Conservation (phyloP, 1,140 invertebrate genomes). For the Eumeta japonica region DNA sequence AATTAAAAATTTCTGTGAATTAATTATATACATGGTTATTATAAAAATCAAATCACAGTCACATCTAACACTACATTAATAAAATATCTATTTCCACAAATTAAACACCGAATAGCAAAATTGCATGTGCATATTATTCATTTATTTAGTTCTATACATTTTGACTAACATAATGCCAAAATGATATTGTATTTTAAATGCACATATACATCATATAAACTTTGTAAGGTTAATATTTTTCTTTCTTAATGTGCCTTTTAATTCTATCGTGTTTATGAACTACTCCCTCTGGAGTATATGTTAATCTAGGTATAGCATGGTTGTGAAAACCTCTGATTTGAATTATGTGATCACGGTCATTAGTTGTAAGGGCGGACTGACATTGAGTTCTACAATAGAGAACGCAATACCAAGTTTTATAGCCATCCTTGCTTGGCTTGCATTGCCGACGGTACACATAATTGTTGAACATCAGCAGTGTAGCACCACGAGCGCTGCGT, state of each 20-base stretch:
- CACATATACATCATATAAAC: too few relatives aligned
- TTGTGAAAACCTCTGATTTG: conserved; percentile 9
- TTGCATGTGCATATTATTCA: too few relatives aligned
- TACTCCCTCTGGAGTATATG: conserved; percentile 5
- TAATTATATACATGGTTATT: too few relatives aligned
- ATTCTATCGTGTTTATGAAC: conserved; percentile 3
- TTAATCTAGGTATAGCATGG: conserved; percentile 1
- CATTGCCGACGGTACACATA: conserved; percentile 11
- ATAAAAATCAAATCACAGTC: too few relatives aligned
- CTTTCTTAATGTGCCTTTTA: background rate
- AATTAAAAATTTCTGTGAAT: too few relatives aligned
- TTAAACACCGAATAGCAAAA: too few relatives aligned
- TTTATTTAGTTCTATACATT: too few relatives aligned
- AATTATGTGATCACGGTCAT: conserved; percentile 7
- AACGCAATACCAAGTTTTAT: conserved; percentile 14
- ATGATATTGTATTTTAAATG: too few relatives aligned
- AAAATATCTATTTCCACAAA: too few relatives aligned
- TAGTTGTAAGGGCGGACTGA: conserved; percentile 7
- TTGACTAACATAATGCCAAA: too few relatives aligned
- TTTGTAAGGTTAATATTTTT: conserved; percentile 5
- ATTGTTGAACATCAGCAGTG: conserved; percentile 7
- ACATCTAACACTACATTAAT: too few relatives aligned
- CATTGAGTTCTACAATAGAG: conserved; percentile 11
- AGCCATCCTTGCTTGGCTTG: conserved; percentile 11
- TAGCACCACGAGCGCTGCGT: conserved; percentile 10